Evolutionary conservation across 2,113 vertebrate species (phyloP).

Genomic region (Ahaetulla prasina): DNA sequence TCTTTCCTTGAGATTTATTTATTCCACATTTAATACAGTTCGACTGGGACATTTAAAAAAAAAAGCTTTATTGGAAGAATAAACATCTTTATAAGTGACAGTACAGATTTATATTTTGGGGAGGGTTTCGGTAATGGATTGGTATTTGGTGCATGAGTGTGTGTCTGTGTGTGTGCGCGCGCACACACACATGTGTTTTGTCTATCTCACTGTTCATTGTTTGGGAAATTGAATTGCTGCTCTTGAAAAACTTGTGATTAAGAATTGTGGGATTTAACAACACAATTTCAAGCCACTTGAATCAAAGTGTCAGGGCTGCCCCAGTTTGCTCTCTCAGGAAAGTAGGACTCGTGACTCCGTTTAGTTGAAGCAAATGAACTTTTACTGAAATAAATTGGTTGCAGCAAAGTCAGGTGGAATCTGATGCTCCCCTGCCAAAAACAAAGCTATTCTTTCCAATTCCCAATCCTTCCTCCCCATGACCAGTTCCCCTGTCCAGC

Average conservation of each 20-base stretch:
- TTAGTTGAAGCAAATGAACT: no score
- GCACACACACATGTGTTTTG: not conserved
- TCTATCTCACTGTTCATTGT: not conserved
- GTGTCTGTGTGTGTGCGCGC: rapidly evolving
- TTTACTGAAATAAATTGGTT: no score
- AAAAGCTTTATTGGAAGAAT: constrained; percentile 37
- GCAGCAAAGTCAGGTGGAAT: no score
- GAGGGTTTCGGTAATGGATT: not conserved
- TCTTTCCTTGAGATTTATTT: constrained; percentile 44
- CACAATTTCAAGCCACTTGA: not conserved
- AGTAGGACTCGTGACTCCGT: no score
- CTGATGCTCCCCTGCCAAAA: no score
- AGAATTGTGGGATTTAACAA: not conserved
- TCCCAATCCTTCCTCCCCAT: no score
- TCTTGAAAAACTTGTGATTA: constrained; percentile 9
- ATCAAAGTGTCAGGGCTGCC: not conserved
- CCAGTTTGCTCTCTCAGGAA: no score
- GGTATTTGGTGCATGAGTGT: not conserved
- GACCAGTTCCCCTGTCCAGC: no score
- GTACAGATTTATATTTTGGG: not conserved
- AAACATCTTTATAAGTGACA: constrained; percentile 42
- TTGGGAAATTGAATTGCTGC: not conserved
- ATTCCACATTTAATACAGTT: constrained; percentile 29
- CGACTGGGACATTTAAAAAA: constrained; percentile 6
- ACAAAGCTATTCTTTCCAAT: no score